phyloP scores from a whole-genome alignment of 2,888 invertebrate species.

The Dorcus hopei region DNA sequence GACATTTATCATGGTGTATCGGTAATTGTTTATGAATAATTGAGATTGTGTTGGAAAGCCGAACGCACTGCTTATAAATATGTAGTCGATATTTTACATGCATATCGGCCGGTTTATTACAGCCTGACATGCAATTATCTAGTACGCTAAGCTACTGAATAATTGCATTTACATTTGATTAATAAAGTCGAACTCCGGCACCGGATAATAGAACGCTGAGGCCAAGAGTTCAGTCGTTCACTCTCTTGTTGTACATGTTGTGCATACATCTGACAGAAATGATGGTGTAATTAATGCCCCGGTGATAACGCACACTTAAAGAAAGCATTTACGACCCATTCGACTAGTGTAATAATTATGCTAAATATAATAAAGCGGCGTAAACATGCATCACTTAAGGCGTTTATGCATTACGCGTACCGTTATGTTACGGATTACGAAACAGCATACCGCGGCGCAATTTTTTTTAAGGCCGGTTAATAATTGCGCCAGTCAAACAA shows the following conservation, averaged over 20 bases:
- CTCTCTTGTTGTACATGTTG: neutral
- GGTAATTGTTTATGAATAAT: constrained; percentile 38
- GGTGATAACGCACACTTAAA: too few relatives aligned
- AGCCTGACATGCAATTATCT: constrained; percentile 36
- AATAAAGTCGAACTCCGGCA: constrained; percentile 12
- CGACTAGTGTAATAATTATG: too few relatives aligned
- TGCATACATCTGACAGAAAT: too few relatives aligned
- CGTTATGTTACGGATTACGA: too few relatives aligned
- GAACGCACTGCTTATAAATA: constrained; percentile 17
- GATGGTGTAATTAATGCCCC: too few relatives aligned
- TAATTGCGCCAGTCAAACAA: too few relatives aligned
- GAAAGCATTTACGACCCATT: too few relatives aligned
- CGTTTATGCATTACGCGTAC: too few relatives aligned
- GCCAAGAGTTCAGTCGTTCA: constrained; percentile 5
- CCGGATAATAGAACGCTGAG: constrained; percentile 12
- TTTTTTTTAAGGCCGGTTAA: too few relatives aligned
- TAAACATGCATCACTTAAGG: too few relatives aligned
- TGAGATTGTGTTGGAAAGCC: constrained; percentile 33
- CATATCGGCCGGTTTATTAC: constrained; percentile 20
- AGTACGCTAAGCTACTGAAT: constrained; percentile 28
- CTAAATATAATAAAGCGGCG: too few relatives aligned
- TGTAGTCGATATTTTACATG: constrained; percentile 8
- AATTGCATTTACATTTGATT: constrained; percentile 18
- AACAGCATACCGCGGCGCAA: too few relatives aligned
- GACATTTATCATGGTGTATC: constrained; percentile 38